Percentiles rank a stretch among this genome's conserved stretches.
Evolutionary conservation across 2,797 vertebrate genomes (phyloP).

Genomic region (Paramormyrops hopkinsi): DNA sequence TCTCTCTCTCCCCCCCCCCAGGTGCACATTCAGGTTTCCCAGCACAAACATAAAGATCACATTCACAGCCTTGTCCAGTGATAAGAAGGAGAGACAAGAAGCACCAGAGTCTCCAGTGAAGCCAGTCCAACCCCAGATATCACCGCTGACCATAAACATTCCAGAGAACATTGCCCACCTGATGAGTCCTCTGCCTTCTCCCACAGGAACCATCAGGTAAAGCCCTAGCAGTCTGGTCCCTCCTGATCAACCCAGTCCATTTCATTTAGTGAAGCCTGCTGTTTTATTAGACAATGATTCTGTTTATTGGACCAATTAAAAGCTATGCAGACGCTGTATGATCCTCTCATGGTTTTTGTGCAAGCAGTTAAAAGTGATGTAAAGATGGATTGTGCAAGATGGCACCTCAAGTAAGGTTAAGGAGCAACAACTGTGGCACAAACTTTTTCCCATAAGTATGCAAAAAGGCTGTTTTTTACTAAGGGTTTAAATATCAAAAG

Average conservation of each 20-base stretch:
- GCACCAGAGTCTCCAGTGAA: conserved; percentile 85
- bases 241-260: background rate
- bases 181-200: conserved; percentile 94
- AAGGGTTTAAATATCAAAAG: background rate
- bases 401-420: background rate
- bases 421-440: background rate
- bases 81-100: conserved; percentile 80
- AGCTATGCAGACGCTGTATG: background rate
- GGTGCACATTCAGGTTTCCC: conserved; percentile 96
- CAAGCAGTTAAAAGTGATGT: background rate
- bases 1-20: conserved; percentile 39
- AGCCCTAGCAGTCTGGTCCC: background rate
- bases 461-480: background rate
- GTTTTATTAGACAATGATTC: background rate
- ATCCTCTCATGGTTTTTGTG: background rate
- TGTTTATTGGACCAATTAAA: background rate
- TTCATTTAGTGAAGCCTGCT: background rate
- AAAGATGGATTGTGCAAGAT: background rate
- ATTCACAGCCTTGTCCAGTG: conserved; percentile 86
- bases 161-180: conserved; percentile 94
- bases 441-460: background rate
- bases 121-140: conserved; percentile 87
- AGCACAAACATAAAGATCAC: conserved; percentile 99
- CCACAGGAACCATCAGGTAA: conserved; percentile 96
- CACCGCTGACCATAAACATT: conserved; percentile 96